Evolutionary conservation across 2,888 invertebrate species (phyloP).

Genomic region (Dasysyrphus tricinctus): DNA sequence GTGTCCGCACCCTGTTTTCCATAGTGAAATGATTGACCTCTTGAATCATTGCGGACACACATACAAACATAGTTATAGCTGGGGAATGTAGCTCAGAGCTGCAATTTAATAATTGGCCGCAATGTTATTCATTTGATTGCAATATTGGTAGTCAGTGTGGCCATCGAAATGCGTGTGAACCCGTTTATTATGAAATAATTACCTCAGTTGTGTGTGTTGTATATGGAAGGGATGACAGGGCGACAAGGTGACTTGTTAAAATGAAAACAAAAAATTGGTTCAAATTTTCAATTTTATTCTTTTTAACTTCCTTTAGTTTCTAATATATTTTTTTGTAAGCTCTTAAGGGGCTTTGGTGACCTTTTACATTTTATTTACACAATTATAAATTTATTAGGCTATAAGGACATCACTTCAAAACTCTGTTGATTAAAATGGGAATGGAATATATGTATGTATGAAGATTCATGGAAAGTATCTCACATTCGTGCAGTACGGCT

Average conservation of each 20-base stretch:
- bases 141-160: conserved; percentile 20
- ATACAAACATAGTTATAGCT: neutral
- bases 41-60: neutral
- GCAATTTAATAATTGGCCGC: conserved; percentile 46
- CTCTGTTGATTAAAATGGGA: too few species aligned
- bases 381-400: too few species aligned
- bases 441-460: too few species aligned
- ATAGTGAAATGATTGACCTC: neutral
- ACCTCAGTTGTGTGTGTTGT: neutral
- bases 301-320: too few species aligned
- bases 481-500: too few species aligned
- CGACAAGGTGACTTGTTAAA: neutral
- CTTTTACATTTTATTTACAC: too few species aligned
- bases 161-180: conserved; percentile 13
- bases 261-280: neutral
- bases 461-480: too few species aligned
- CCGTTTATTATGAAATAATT: conserved; percentile 13
- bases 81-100: neutral
- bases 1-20: neutral
- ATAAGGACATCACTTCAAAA: too few species aligned
- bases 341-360: too few species aligned
- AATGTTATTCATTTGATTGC: conserved; percentile 61
- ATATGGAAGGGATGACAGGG: neutral
- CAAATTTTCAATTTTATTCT: too few species aligned
- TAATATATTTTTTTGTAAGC: too few species aligned